Conservation (phyloP, 1,140 invertebrate genomes). For the Nasonia vitripennis region DNA sequence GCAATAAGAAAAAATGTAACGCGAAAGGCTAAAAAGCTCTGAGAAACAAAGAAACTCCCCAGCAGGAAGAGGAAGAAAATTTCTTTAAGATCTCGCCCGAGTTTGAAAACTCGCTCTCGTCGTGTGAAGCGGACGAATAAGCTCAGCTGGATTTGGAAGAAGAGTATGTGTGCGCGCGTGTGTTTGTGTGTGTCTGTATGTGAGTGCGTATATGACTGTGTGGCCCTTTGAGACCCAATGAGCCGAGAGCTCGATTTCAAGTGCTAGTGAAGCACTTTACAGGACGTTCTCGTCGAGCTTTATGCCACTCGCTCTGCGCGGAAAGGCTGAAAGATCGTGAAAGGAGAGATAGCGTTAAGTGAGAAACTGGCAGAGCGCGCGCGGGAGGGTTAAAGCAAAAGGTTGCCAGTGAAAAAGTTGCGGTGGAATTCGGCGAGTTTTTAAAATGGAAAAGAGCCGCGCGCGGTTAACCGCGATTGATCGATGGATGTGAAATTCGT, state of each 20-base stretch:
- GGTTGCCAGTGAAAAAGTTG: neutral
- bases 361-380: neutral
- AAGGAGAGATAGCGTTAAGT: neutral
- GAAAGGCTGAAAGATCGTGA: neutral
- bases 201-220: neutral
- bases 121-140: neutral
- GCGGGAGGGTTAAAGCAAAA: neutral
- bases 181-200: neutral
- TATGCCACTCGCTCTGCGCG: neutral
- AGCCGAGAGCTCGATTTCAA: slow-evolving; percentile 29
- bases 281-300: slow-evolving; percentile 7
- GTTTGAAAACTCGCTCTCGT: neutral
- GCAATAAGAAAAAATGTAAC: neutral
- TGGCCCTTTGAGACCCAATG: slow-evolving; percentile 19
- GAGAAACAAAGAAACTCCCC: slow-evolving; percentile 26
- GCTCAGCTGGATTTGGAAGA: neutral
- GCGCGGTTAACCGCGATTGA: neutral
- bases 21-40: neutral
- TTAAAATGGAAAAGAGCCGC: neutral
- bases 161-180: neutral
- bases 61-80: slow-evolving; percentile 15
- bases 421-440: neutral
- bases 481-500: neutral
- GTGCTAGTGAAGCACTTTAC: slow-evolving; percentile 22
- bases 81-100: slow-evolving; percentile 1